Base-by-base conservation (phyloP, 2,888 invertebrate species). In the Labia minor region DNA sequence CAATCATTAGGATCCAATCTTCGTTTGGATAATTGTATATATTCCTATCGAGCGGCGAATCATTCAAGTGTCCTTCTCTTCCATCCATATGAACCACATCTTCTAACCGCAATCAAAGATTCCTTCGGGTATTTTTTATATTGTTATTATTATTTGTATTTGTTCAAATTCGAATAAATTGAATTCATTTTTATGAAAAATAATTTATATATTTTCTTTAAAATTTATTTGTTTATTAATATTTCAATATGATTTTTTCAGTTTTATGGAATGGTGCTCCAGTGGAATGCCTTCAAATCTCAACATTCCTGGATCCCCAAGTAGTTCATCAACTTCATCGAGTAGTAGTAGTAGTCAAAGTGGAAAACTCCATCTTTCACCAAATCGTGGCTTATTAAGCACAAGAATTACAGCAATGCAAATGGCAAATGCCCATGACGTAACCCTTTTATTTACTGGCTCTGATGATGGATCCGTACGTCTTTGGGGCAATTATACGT, bases 11-110 rank as follows among this genome's bases (percentile, higher is more conserved):
- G 82, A 67, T n/a, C 49, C 14, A 4, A 10, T 49, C 2, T 49
- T n/a, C 85, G 87, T 70, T 81, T 94, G 72, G 94, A 95, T 76
- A 86, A 88, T 71, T 91, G 91, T 79, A 84, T 89, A 69, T 93
- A 92, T 81, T 86, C 88, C 74, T 86, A 89, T 68, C 86, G 90
- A 75, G 90, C 90, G 72, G 84, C 87, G 69, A 85, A 87, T 72
- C 84, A 88, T 68, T 92, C 95, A 16, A 83, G 87, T 71, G 85
- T 90, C 33, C 81, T 95, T 49, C 84, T 86, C 72, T 90, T 96
- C 77, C 90, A 95, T 80, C 95, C 95, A 0, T 95, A 90, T 77
- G 93, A 95, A 76, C 87, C 90, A 71, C 90, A 92, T 76, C 82
- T 93, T 68, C 92, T 91, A 37, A 89, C 94, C 65, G 92, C 93